Percentiles rank a stretch among this genome's conserved stretches.
Conservation (phyloP, 2,797 vertebrate species). For the Galaxias olidus region DNA sequence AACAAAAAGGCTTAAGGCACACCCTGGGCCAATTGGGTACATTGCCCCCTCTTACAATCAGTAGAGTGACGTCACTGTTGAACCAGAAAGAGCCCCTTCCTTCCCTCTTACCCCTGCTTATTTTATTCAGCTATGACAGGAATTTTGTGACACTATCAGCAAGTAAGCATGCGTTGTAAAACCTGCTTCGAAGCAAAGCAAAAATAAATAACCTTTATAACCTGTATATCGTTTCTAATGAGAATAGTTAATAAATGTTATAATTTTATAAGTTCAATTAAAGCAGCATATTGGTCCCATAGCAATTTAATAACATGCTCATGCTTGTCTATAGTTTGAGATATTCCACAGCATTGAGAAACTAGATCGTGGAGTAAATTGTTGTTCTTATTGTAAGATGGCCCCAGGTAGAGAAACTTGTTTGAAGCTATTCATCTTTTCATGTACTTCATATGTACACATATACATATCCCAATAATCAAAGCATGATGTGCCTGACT, state of each 20-base stretch:
- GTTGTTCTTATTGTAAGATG: not conserved
- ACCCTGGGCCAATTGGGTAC: slow-evolving; percentile 10
- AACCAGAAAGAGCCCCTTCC: slow-evolving; percentile 23
- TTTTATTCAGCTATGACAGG: slow-evolving; percentile 28
- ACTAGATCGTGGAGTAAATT: not conserved
- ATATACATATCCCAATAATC: slow-evolving; percentile 13
- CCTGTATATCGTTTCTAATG: slow-evolving; percentile 4
- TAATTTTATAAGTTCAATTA: not conserved
- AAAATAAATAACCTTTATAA: slow-evolving; percentile 46
- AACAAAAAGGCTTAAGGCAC: slow-evolving; percentile 19
- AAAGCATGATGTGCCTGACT: slow-evolving; percentile 22
- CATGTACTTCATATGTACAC: slow-evolving; percentile 22
- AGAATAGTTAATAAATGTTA: slow-evolving; percentile 1
- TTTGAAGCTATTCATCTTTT: slow-evolving; percentile 22
- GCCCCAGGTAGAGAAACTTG: not conserved
- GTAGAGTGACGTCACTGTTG: not conserved
- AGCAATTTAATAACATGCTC: not conserved
- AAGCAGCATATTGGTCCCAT: slow-evolving; percentile 18
- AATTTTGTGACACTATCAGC: slow-evolving; percentile 43
- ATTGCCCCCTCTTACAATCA: not conserved
- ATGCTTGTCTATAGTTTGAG: slow-evolving; percentile 19
- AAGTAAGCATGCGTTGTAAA: slow-evolving; percentile 21
- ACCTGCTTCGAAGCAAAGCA: slow-evolving; percentile 14
- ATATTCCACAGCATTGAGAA: not conserved
- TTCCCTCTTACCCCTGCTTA: slow-evolving; percentile 7